phyloP scores from a whole-genome alignment of 2,888 invertebrate species.

The Lepidocyrtoides sp. region DNA sequence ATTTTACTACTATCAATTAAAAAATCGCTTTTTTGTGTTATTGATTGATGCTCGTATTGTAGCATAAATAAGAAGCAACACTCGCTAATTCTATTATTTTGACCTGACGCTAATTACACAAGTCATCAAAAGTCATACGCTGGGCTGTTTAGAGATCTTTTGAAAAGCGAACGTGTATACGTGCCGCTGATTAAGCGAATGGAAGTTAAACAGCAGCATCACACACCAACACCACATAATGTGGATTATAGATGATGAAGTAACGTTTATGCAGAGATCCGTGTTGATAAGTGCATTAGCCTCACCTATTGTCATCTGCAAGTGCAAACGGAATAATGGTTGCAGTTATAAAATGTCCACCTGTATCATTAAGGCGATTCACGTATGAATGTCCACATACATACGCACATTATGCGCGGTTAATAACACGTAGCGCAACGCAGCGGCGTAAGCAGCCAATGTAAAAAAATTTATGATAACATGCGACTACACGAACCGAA shows the following conservation, averaged over 20 bases:
- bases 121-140: too few species aligned
- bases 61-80: too few species aligned
- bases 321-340: neutral
- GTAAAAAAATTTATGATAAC: neutral
- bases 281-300: slow-evolving; percentile 51
- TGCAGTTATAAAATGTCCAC: slow-evolving; percentile 7
- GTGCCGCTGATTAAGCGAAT: too few species aligned
- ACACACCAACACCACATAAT: neutral
- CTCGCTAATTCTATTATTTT: too few species aligned
- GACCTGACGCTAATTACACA: too few species aligned
- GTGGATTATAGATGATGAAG: neutral
- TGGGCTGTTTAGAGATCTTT: too few species aligned
- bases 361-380: neutral
- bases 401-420: neutral
- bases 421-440: neutral
- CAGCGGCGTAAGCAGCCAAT: neutral
- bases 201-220: neutral
- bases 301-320: slow-evolving; percentile 10
- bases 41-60: too few species aligned
- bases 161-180: too few species aligned
- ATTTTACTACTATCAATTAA: too few species aligned
- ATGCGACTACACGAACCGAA: neutral
- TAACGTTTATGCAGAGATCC: too few species aligned
- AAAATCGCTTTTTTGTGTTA: too few species aligned
- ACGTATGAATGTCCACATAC: neutral